Evolutionary conservation across 2,797 vertebrate species (phyloP), one percentile per base, ranked within the genome.

Genomic region (Ptychadena robeensis): DNA sequence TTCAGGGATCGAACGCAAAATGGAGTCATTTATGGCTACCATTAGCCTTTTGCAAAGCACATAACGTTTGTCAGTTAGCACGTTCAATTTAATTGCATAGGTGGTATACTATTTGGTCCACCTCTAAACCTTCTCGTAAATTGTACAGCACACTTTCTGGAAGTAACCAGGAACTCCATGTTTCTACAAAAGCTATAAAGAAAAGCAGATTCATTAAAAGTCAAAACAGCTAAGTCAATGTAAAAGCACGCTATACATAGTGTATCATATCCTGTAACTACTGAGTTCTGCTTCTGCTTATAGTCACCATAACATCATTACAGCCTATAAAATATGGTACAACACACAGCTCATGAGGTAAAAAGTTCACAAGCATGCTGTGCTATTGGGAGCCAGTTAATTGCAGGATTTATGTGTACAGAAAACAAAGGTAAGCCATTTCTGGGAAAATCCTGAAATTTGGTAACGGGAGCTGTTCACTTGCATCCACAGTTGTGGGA

Each of bases 391-490:
- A 80, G 63, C 65, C 78, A 37, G 61, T 76, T 76, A 85, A 85
- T 85, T 75, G 83, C 48, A 80, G 83, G 83, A 85, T 85, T 85
- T 85, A 85, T 85, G 72, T 64, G 66, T 80, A 80, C 77, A 69
- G 53, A 84, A 80, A 84, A 84, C 82, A 84, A 84, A 75, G 82
- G 77, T 74, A 80, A 38, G 28, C 65, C 71, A 80, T 84, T 80
- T 84, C 82, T 80, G 77, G 82, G 70, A 80, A 83, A 84, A 59
- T 84, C 76, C 61, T 34, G 76, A 73, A 80, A 84, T 80, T 84
- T 84, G 77, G 77, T 72, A 80, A 74, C 48, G 74, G 77, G 77
- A 84, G 74, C 82, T 80, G 70, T 75, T 80, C 64, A 66, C 79
- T 40, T 64, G 64, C 63, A 79, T 72, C 28, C 69, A 68, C 34